Conservation (phyloP, 2,113 vertebrate genomes). For the Serinus canaria region DNA sequence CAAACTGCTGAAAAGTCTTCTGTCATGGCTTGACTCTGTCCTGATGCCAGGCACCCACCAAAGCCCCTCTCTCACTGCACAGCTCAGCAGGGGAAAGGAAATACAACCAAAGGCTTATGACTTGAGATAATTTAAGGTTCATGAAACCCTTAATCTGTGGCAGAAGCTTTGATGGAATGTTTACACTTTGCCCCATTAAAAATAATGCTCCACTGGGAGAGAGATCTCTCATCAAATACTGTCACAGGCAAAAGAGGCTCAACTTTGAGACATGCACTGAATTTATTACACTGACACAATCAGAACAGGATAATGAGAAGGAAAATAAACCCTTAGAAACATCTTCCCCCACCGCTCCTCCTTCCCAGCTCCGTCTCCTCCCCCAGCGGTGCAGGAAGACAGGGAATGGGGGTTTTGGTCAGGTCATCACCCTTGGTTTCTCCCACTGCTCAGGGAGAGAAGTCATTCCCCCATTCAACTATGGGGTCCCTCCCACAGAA, state of each 20-base stretch:
- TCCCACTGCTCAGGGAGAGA: neutral
- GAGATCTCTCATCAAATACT: neutral
- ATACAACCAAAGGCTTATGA: neutral
- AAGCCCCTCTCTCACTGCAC: neutral
- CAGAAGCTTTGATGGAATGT: neutral
- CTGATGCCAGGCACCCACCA: neutral
- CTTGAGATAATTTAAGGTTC: neutral
- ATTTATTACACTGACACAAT: neutral
- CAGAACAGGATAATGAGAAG: neutral
- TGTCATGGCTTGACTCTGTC: neutral
- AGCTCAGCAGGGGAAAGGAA: neutral
- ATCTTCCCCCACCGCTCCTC: neutral
- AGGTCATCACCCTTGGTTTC: neutral
- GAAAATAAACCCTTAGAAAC: neutral
- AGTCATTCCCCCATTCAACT: neutral
- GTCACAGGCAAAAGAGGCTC: neutral
- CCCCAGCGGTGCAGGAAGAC: neutral
- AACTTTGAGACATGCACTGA: rapidly evolving
- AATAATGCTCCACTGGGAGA: neutral
- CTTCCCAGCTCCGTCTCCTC: neutral
- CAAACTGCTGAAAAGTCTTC: neutral
- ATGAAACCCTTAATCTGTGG: neutral
- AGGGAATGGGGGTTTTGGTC: neutral
- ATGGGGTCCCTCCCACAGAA: neutral
- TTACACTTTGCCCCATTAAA: neutral